These are phyloP conservation scores for Phymatocera aterrima DNA, from an alignment of 2,888 invertebrate genomes.

Conservation along the genomic window DNA sequence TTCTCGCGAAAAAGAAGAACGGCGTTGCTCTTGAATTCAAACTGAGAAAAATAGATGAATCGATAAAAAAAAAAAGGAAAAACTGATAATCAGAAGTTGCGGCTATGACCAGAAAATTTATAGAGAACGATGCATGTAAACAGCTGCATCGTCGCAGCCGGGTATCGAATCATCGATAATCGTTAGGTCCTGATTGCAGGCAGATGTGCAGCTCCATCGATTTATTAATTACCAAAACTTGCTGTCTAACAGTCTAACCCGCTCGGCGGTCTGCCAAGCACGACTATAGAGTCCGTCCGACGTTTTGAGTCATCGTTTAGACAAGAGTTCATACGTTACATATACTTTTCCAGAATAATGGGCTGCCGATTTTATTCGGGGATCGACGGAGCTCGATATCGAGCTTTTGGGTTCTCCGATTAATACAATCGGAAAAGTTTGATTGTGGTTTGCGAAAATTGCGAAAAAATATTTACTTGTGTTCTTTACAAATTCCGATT, in stretches of 20 bases:
- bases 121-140: neutral
- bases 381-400: no score
- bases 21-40: no score
- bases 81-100: neutral
- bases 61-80: neutral
- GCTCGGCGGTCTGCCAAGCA: constrained; percentile 68
- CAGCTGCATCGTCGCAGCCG: constrained; percentile 30
- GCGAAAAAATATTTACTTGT: no score
- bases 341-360: neutral
- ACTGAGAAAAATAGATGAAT: no score
- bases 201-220: constrained; percentile 58
- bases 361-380: neutral
- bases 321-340: constrained; percentile 68
- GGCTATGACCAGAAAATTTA: neutral
- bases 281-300: constrained; percentile 74
- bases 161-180: constrained; percentile 46
- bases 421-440: no score
- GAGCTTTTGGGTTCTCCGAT: no score
- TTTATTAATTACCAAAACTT: constrained; percentile 50
- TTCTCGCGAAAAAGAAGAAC: no score
- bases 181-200: constrained; percentile 56
- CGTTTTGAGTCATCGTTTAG: constrained; percentile 73
- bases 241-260: constrained; percentile 20
- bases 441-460: no score
- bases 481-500: no score